Base-by-base conservation (phyloP, 1,140 invertebrate species). In the Megathymus violae region DNA sequence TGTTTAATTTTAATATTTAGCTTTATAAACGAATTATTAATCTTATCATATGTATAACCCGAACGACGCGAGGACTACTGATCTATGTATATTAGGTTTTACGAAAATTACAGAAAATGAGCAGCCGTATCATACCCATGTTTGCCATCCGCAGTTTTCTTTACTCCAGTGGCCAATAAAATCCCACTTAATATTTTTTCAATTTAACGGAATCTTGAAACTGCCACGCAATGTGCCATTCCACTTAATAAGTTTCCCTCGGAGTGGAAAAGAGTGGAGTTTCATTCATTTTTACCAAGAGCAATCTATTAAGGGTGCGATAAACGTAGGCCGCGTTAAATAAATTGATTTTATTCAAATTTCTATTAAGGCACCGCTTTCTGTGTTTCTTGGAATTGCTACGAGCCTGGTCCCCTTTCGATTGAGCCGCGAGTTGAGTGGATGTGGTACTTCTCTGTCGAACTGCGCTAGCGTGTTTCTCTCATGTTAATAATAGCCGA, bases 271-370 rank as follows among this genome's bases (percentile, higher is more conserved):
- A 62, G 46, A 73, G 64, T 68, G 68, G 54, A 64, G 59, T 69
- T 75, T 64, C 71, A 76, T 78, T 80, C 72, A 79, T 78, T 76
- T 79, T 84, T 80, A 64, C 66, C 48, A 77, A 76, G 67, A 74
- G 75, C 79, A 83, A 89, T 88, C 81, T 84, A 85, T 87, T 85
- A 85, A 78, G 73, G 72, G 74, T 50, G 71, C 80, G 85, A 87
- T 89, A 88, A 87, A 87, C 79, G 84, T 78, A 78, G 62, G 73
- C 66, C 73, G 78, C 76, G 80, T 79, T 87, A 81, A 81, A 88
- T 88, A 86, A 90, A 90, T 90, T 90, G 88, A 88, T 90, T 90
- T 88, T 90, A 90, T 90, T 90, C 85, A 90, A 90, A 88, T 90
- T 90, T 83, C 79, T 87, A 90, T 88, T 88, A 88, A 80, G 80